Evolutionary conservation across 2,113 vertebrate species (phyloP).

Genomic region (Anolis sagrei): DNA sequence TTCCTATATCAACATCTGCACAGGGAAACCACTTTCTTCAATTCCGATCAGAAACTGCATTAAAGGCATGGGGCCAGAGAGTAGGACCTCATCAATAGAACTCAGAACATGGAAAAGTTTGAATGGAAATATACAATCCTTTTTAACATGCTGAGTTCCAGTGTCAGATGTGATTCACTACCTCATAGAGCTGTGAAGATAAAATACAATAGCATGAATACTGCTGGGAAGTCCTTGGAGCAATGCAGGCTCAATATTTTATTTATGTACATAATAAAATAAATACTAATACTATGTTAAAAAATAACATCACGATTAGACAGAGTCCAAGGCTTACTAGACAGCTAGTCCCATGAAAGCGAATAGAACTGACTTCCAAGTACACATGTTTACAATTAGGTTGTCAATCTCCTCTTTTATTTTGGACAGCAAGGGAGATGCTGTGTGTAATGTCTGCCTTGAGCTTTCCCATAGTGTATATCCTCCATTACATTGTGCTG

Average conservation of each 20-base stretch:
- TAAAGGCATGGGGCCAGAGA: too few species aligned
- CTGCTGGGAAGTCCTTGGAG: not conserved
- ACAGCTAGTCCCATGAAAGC: not conserved
- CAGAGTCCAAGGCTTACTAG: not conserved
- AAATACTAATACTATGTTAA: not conserved
- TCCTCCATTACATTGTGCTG: not conserved
- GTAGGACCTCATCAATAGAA: too few species aligned
- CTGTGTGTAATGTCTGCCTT: not conserved
- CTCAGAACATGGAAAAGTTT: too few species aligned
- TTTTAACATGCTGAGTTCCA: not conserved
- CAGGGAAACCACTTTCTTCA: too few species aligned
- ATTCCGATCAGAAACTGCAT: too few species aligned
- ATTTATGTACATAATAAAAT: not conserved
- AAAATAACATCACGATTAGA: not conserved
- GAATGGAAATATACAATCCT: too few species aligned
- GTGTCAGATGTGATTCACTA: not conserved
- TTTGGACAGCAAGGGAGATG: not conserved
- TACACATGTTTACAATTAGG: conserved; percentile 6
- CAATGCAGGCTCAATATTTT: too few species aligned
- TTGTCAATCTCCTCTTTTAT: not conserved
- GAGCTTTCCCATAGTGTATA: not conserved
- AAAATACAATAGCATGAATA: not conserved
- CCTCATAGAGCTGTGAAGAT: not conserved
- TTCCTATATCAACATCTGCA: too few species aligned
- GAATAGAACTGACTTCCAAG: not conserved